phyloP scores from a whole-genome alignment of 2,113 vertebrate genomes.

The Serilophus lunatus region DNA sequence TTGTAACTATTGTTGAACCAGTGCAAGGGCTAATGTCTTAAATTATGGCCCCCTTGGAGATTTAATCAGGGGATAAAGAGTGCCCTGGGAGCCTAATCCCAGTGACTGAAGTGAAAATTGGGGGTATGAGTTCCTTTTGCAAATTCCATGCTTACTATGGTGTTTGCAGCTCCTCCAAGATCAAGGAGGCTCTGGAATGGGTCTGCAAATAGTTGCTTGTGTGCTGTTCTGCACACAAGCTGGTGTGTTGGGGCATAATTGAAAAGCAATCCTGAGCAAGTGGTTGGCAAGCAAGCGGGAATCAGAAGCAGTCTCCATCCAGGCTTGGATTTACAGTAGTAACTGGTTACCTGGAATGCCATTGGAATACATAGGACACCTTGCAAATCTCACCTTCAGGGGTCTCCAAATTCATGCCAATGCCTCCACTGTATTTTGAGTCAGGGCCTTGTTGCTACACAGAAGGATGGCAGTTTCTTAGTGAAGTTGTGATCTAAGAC shows the following conservation, averaged over 20 bases:
- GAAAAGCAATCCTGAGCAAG: background rate
- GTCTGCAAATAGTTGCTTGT: background rate
- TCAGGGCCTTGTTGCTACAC: background rate
- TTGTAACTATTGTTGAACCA: background rate
- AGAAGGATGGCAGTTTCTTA: background rate
- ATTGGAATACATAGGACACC: fast-evolving
- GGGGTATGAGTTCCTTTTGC: background rate
- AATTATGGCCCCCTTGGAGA: background rate
- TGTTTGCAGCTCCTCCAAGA: background rate
- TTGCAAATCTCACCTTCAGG: background rate
- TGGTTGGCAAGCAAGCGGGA: fast-evolving
- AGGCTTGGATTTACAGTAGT: background rate
- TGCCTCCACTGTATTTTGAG: background rate
- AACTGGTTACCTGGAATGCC: background rate
- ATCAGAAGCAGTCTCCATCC: background rate
- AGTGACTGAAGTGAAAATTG: background rate
- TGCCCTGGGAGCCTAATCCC: background rate
- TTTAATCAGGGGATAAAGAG: background rate
- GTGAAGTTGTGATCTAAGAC: background rate
- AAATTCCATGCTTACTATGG: background rate
- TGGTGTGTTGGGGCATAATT: background rate
- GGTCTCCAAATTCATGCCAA: background rate
- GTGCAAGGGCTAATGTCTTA: background rate
- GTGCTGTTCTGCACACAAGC: background rate
- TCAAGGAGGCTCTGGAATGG: background rate